phyloP scores from a whole-genome alignment of 2,113 vertebrate species.

The Etia nguti region DNA sequence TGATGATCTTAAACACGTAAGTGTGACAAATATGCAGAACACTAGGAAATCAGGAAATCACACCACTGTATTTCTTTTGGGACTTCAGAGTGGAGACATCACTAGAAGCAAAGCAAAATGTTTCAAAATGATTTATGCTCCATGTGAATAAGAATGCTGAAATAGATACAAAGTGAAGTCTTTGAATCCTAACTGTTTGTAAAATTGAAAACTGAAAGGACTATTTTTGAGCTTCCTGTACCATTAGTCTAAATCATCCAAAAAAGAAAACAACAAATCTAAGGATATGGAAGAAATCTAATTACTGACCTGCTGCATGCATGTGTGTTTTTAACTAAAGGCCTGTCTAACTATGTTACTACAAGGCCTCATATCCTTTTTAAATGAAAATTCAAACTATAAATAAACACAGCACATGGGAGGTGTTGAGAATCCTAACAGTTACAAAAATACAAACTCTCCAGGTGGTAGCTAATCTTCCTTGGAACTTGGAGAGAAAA shows the following conservation, averaged over 20 bases:
- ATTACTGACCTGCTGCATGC: not conserved
- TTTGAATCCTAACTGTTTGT: not conserved
- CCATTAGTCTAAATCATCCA: not conserved
- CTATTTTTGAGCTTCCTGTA: not conserved
- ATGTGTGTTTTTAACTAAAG: not conserved
- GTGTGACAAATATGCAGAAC: not conserved
- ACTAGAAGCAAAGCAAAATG: not conserved
- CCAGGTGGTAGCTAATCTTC: not conserved
- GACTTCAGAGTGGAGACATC: not conserved
- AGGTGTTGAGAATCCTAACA: not conserved
- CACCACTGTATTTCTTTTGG: too few relatives aligned
- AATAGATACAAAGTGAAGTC: not conserved
- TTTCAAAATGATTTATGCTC: not conserved
- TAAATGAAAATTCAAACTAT: not conserved
- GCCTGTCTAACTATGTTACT: accelerated
- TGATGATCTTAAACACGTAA: accelerated
- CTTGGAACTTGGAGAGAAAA: not conserved
- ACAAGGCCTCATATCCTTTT: not conserved
- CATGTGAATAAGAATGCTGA: not conserved
- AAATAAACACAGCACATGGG: not conserved
- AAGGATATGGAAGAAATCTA: not conserved
- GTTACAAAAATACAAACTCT: not conserved
- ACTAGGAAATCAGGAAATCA: not conserved
- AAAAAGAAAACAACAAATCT: not conserved
- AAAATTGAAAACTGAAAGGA: not conserved